Base-by-base conservation (phyloP, 2,888 invertebrate genomes). In the Philereme transversata region DNA sequence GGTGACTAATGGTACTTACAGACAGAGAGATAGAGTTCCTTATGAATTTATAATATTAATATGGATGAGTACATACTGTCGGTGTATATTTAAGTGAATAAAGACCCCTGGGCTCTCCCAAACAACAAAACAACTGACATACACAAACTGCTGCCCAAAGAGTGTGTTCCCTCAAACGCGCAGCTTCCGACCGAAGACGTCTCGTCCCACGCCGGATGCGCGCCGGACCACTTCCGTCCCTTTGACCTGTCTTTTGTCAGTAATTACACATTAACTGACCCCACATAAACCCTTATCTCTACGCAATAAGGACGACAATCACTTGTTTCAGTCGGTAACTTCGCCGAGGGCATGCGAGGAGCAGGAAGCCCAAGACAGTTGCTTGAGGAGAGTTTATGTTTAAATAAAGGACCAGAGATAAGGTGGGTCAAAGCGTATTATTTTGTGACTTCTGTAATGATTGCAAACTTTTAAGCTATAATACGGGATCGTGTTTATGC, bases 161-260 rank as follows among this genome's bases (percentile, higher is more conserved):
- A 45, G 59, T 34, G 59, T 34, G 47, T 22, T 45, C 45, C 76
- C 78, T 78, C 77, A 71, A 78, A 74, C 76, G 73, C 63, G 70
- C 62, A 73, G 71, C 72, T 81, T 82, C 82, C 81, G 82, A 73
- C 80, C 73, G 80, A 84, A 86, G 86, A 86, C 83, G 79, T 75
- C 75, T 76, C 75, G 74, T 78, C 81, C 79, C 85, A 79, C 77
- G 75, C 69, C 83, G 86, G 87, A 87, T 84, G 87, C 81, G 69
- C 81, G 84, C 84, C 86, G 88, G 88, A 86, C 88, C 87, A 86
- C 84, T 83, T 90, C 90, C 90, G 88, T 73, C 83, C 81, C 88
- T 90, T 90, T 89, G 88, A 87, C 88, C 88, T 87, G 85, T 72
- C 82, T 81, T 77, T 79, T 79, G 77, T 78, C 69, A 75, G 87